phyloP scores from a whole-genome alignment of 2,888 invertebrate species.

The Furcula furcula region DNA sequence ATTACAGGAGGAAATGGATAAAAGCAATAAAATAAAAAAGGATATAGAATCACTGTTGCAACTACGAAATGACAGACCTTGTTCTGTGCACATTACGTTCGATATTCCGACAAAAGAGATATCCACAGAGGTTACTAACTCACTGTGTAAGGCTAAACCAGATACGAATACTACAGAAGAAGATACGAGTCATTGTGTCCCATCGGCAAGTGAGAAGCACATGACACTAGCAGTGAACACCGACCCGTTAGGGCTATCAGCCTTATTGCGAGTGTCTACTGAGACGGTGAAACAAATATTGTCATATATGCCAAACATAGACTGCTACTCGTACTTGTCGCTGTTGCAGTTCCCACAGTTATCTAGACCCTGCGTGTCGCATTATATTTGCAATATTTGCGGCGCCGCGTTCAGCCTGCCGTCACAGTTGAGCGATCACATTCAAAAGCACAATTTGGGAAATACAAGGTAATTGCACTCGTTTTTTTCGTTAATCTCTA shows the following conservation, averaged over 20 bases:
- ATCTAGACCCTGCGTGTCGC: constrained; percentile 13
- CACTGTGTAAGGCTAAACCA: constrained; percentile 20
- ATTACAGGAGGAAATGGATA: constrained; percentile 44
- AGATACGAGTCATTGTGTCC: constrained; percentile 16
- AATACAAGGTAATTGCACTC: constrained; percentile 44
- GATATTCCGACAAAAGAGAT: constrained; percentile 56
- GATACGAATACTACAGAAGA: constrained; percentile 12
- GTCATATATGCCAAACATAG: constrained; percentile 51
- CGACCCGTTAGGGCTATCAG: constrained; percentile 57
- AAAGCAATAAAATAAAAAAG: constrained; percentile 43
- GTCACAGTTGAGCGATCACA: constrained; percentile 56
- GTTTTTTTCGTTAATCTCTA: constrained; percentile 5
- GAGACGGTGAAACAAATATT: constrained; percentile 52
- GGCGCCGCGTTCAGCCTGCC: constrained; percentile 51
- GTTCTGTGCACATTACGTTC: constrained; percentile 40
- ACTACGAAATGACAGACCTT: constrained; percentile 21
- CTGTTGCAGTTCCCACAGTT: constrained; percentile 29
- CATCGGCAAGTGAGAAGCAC: constrained; percentile 6
- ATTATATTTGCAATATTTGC: constrained; percentile 62
- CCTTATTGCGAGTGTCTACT: constrained; percentile 52
- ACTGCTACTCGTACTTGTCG: constrained; percentile 44
- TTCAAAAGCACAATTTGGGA: constrained; percentile 50
- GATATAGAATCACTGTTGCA: constrained; percentile 44
- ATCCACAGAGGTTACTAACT: constrained; percentile 52
- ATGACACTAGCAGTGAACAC: constrained; percentile 67